phyloP scores from a whole-genome alignment of 2,113 vertebrate genomes.

The Hylia prasina region DNA sequence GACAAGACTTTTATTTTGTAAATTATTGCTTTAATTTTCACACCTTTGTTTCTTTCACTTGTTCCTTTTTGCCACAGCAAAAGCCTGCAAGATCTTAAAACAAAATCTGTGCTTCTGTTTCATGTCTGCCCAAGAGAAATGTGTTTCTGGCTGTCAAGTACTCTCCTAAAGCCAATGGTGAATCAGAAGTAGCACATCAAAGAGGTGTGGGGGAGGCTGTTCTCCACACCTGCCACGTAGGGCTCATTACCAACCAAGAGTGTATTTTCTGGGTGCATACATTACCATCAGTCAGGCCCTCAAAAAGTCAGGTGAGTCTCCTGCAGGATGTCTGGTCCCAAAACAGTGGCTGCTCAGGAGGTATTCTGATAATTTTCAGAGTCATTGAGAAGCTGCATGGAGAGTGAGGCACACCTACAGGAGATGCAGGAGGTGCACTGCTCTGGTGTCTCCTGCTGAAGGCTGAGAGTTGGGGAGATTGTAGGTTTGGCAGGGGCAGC shows the following conservation, averaged over 20 bases:
- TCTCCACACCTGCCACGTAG: neutral
- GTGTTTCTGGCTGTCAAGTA: accelerated
- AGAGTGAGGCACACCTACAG: neutral
- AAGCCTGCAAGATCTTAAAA: neutral
- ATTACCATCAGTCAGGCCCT: neutral
- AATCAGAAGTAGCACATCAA: neutral
- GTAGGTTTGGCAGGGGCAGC: neutral
- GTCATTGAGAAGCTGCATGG: neutral
- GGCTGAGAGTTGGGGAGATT: neutral
- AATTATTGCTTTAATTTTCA: neutral
- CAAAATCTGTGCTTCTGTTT: neutral
- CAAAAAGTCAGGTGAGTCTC: neutral
- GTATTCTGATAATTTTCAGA: neutral
- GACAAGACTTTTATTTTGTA: neutral
- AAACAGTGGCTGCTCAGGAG: neutral
- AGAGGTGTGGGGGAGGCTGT: neutral
- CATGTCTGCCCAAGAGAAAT: neutral
- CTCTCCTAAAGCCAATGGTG: neutral
- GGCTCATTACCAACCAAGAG: neutral
- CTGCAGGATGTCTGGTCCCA: neutral
- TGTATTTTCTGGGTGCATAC: neutral
- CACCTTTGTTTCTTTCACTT: neutral
- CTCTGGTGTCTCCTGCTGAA: neutral
- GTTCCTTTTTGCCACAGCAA: neutral
- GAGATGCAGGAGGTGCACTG: neutral